These are phyloP conservation scores for Channallabes apus DNA, from an alignment of 2,797 vertebrate species.

Conservation along the genomic window DNA sequence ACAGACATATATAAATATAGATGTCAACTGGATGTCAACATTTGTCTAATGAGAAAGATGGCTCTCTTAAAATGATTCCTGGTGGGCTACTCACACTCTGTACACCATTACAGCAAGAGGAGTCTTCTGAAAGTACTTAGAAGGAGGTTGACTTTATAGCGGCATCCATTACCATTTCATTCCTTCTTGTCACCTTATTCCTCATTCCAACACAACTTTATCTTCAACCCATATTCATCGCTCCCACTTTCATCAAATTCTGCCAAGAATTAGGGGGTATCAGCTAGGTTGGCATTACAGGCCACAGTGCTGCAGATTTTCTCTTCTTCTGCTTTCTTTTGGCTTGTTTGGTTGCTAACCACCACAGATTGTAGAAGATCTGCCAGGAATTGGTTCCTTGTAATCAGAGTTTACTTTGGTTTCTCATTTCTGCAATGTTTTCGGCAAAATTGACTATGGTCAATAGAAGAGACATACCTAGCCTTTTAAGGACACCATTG, in stretches of 20 bases:
- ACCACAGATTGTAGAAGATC: background rate
- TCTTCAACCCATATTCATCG: background rate
- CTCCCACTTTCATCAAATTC: background rate
- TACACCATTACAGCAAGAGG: slow-evolving; percentile 1
- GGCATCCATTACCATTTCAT: slow-evolving; percentile 24
- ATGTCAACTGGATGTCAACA: background rate
- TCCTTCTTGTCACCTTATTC: background rate
- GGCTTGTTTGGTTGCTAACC: background rate
- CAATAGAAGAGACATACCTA: background rate
- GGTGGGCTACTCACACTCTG: background rate
- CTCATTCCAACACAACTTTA: background rate
- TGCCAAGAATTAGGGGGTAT: background rate
- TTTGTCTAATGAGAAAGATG: background rate
- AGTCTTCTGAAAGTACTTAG: background rate
- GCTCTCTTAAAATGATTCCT: background rate
- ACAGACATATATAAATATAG: background rate
- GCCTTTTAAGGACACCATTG: background rate
- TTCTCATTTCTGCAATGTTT: background rate
- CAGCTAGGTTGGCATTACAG: background rate
- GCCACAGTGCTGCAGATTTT: background rate
- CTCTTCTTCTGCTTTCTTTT: background rate
- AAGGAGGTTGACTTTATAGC: background rate
- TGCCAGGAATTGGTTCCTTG: background rate
- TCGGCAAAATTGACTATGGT: background rate
- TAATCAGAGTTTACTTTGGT: background rate